phyloP scores from a whole-genome alignment of 2,888 invertebrate genomes.

The Periphyllus acericola region DNA sequence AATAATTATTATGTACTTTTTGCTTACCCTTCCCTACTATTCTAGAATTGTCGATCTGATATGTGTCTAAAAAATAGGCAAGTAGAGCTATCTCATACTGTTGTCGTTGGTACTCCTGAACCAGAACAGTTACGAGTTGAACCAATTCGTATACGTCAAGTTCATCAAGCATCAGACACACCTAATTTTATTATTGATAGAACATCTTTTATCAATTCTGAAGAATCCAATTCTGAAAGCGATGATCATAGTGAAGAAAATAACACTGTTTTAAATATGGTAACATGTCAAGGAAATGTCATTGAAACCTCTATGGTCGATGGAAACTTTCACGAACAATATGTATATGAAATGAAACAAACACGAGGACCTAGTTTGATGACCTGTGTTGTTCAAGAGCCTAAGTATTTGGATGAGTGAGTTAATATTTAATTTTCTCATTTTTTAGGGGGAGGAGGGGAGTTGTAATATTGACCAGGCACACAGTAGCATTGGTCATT shows the following conservation, averaged over 20 bases:
- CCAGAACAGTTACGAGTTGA: constrained; percentile 47
- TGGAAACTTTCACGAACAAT: constrained; percentile 41
- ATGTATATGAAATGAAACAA: constrained; percentile 61
- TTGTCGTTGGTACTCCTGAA: constrained; percentile 44
- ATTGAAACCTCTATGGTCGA: constrained; percentile 42
- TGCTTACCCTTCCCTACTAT: background rate
- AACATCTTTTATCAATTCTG: constrained; percentile 44
- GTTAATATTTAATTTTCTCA: constrained; percentile 44
- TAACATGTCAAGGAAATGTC: constrained; percentile 41
- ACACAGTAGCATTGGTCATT: constrained; percentile 58
- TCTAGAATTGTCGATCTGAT: constrained; percentile 52
- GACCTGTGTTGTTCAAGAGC: constrained; percentile 57
- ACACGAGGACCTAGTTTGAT: constrained; percentile 59
- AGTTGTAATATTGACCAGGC: constrained; percentile 57
- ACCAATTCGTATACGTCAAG: constrained; percentile 57
- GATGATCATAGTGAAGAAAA: constrained; percentile 24
- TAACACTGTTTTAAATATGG: constrained; percentile 21
- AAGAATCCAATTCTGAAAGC: constrained; percentile 14
- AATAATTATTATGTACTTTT: background rate
- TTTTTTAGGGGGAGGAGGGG: constrained; percentile 3
- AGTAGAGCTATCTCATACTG: constrained; percentile 25
- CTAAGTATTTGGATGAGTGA: constrained; percentile 53
- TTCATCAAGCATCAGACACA: constrained; percentile 31
- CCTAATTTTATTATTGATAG: constrained; percentile 56
- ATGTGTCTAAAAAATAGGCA: constrained; percentile 20